Evolutionary conservation across 2,113 vertebrate genomes (phyloP).

Genomic region (Marmota monax): DNA sequence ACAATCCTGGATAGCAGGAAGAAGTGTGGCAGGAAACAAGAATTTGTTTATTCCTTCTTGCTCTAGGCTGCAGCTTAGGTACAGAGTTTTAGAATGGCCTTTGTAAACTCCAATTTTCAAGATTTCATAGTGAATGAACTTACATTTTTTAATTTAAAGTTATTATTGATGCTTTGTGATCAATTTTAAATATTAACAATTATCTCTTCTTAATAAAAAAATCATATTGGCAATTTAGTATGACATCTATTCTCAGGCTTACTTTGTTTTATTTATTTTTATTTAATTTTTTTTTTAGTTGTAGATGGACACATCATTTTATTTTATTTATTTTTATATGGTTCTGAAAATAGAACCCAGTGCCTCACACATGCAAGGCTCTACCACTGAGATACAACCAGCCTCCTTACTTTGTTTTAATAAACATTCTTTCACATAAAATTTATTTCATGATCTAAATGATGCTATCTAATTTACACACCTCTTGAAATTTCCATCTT

Average conservation of each 20-base stretch:
- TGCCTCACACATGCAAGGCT: too few species aligned
- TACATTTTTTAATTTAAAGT: background rate
- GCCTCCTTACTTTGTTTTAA: background rate
- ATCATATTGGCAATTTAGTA: background rate
- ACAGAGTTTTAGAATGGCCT: background rate
- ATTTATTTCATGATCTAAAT: background rate
- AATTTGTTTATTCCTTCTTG: background rate
- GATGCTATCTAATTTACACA: background rate
- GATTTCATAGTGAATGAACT: background rate
- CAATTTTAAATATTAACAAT: constrained; percentile 26
- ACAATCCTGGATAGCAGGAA: background rate
- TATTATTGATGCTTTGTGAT: background rate
- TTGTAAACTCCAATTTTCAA: background rate
- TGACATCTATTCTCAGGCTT: background rate
- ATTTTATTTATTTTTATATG: too few species aligned
- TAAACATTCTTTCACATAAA: background rate
- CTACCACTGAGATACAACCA: too few species aligned
- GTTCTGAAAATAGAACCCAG: too few species aligned
- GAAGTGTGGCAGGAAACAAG: background rate
- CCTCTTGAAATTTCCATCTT: background rate
- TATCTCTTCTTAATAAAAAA: background rate
- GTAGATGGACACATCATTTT: too few species aligned
- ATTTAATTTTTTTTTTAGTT: too few species aligned
- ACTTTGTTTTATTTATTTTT: too few species aligned
- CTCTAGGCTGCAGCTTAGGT: background rate